Percentiles rank a stretch among this genome's conserved stretches.
phyloP scores from a whole-genome alignment of 2,113 vertebrate genomes.

The Gymnocephalus cernua region DNA sequence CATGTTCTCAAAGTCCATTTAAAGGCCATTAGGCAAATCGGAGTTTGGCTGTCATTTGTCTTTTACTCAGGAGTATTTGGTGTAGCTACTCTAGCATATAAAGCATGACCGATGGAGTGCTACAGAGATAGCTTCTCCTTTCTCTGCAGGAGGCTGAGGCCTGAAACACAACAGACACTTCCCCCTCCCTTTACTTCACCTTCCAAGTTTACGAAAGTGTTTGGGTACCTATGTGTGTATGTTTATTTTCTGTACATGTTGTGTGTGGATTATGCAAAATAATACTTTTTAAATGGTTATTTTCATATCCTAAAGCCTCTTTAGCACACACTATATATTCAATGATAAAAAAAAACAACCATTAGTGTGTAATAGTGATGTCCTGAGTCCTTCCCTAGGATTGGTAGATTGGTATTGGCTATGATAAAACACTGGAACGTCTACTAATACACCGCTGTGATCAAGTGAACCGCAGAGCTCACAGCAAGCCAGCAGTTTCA shows the following conservation, averaged over 20 bases:
- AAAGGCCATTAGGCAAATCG: background rate
- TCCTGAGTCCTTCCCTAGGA: background rate
- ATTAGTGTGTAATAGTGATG: background rate
- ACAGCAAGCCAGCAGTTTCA: slow-evolving; percentile 26
- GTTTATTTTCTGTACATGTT: background rate
- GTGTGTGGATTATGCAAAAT: background rate
- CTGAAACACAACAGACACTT: background rate
- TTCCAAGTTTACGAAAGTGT: background rate
- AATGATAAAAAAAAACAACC: background rate
- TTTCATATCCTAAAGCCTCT: background rate
- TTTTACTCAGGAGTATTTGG: background rate
- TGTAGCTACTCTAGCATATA: background rate
- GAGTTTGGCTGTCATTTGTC: background rate
- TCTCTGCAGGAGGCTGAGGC: background rate
- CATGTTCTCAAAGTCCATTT: background rate
- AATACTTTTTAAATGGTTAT: background rate
- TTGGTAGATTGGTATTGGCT: background rate
- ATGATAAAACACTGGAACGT: background rate
- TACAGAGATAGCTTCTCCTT: background rate
- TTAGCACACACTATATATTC: background rate
- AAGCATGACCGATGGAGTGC: slow-evolving; percentile 1
- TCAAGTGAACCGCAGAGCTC: slow-evolving; percentile 16
- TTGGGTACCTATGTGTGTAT: background rate
- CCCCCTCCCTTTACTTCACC: background rate
- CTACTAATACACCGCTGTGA: slow-evolving; percentile 8